Evolutionary conservation across 2,797 vertebrate genomes (phyloP).

Genomic region (Delichon dasypus): DNA sequence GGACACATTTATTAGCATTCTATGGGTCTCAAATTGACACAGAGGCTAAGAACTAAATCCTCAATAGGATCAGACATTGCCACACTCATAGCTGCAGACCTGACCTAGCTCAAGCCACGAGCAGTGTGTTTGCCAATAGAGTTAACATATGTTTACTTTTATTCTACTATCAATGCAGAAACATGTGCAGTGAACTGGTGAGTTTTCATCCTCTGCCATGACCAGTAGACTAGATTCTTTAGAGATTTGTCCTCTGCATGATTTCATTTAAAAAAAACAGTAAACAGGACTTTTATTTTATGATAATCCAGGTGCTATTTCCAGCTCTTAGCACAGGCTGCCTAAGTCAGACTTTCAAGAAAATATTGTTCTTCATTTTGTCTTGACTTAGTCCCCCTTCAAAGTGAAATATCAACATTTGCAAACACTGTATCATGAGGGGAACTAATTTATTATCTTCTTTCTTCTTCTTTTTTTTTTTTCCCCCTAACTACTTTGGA

Average conservation of each 20-base stretch:
- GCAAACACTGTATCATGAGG: neutral
- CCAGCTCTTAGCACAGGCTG: neutral
- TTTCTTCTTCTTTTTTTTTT: neutral
- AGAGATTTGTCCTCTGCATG: neutral
- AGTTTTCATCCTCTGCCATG: neutral
- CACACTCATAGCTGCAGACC: neutral
- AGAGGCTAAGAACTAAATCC: neutral
- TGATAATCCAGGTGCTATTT: neutral
- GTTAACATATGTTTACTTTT: neutral
- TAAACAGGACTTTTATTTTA: neutral
- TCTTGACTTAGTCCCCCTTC: neutral
- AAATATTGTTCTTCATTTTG: neutral
- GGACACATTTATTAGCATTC: neutral
- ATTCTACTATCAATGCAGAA: neutral
- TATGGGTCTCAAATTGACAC: neutral
- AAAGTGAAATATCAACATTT: conserved; percentile 11
- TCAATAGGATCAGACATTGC: neutral
- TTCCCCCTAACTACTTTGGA: neutral
- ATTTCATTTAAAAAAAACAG: neutral
- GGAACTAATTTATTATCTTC: neutral
- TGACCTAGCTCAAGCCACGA: neutral
- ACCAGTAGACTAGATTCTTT: neutral
- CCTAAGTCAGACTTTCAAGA: neutral
- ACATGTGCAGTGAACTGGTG: neutral
- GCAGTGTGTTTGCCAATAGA: neutral